Conservation (phyloP, 2,797 vertebrate genomes). For the Mus minutoides region DNA sequence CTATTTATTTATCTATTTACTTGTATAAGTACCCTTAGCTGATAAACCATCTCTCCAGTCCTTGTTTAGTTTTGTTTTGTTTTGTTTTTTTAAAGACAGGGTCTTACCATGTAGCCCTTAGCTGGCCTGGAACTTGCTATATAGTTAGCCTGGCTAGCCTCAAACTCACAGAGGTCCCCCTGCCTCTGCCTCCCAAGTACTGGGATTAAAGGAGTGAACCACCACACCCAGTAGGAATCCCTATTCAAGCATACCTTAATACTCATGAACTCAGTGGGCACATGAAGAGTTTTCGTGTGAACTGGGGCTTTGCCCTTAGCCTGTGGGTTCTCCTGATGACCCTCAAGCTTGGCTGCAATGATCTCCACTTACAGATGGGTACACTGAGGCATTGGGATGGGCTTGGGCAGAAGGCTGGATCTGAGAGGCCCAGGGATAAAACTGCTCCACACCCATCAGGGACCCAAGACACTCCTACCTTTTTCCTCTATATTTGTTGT, state of each 20-base stretch:
- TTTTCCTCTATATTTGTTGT: neutral
- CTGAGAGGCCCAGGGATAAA: neutral
- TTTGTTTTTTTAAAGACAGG: neutral
- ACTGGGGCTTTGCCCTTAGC: neutral
- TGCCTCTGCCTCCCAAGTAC: neutral
- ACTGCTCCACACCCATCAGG: neutral
- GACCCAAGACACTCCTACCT: neutral
- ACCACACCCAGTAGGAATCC: neutral
- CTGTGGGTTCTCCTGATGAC: neutral
- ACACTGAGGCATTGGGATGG: neutral
- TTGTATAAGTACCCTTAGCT: neutral
- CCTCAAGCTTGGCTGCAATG: neutral
- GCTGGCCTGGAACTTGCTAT: neutral
- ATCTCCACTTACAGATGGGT: neutral
- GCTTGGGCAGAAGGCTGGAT: neutral
- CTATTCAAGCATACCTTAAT: neutral
- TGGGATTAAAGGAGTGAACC: neutral
- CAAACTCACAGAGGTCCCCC: neutral
- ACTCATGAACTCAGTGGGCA: no score
- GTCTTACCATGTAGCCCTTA: neutral
- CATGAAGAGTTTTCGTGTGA: accelerated
- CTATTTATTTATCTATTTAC: neutral
- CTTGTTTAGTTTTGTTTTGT: neutral
- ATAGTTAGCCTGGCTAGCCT: neutral
- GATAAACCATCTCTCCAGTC: neutral